These are phyloP conservation scores for Helicoverpa zea DNA, from an alignment of 1,140 invertebrate genomes.

Conservation along the genomic window DNA sequence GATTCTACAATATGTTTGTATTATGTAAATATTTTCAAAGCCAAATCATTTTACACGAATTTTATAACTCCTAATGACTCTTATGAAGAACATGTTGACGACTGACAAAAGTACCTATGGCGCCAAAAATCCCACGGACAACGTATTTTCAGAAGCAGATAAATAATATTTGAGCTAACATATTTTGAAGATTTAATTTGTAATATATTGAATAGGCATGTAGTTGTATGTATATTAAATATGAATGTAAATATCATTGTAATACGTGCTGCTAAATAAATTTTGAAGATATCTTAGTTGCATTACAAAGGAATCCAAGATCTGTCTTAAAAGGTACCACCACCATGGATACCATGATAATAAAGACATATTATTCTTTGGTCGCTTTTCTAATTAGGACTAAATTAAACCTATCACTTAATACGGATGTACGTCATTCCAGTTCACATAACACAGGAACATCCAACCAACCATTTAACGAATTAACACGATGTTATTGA, in stretches of 20 bases:
- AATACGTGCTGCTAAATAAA: no score
- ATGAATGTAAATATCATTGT: no score
- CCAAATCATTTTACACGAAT: neutral
- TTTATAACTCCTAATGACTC: constrained; percentile 13
- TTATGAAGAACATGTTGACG: neutral
- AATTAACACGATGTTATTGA: constrained; percentile 48
- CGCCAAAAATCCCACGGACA: constrained; percentile 1
- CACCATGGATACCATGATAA: no score
- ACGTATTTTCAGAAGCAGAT: neutral
- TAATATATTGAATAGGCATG: no score
- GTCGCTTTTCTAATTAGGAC: neutral
- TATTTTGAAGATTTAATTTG: neutral
- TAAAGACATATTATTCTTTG: no score
- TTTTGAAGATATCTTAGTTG: no score
- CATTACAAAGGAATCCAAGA: no score
- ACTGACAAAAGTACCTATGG: neutral
- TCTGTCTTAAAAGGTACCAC: no score
- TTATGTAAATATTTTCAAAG: neutral
- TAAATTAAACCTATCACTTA: neutral
- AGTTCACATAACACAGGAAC: constrained; percentile 1
- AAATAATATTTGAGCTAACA: neutral
- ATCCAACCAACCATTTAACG: constrained; percentile 10
- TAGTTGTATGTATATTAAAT: no score
- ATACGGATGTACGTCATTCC: constrained; percentile 22
- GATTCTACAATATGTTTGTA: neutral